These are phyloP conservation scores for Rhopalosiphum maidis DNA, from an alignment of 1,140 invertebrate genomes.

Conservation along the genomic window DNA sequence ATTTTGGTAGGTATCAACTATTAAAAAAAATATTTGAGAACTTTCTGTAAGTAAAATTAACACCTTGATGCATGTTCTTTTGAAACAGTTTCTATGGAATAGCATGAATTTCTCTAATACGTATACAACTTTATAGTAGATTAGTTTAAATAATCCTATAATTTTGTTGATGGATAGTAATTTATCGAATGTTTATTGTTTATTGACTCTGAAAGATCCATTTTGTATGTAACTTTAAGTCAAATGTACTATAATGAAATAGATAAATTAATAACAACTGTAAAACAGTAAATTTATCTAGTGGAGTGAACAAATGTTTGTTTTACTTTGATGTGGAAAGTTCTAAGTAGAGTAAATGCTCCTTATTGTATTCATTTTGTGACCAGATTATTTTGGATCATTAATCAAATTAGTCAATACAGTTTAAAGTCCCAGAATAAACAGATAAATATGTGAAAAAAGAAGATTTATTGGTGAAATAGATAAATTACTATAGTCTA, in stretches of 20 bases:
- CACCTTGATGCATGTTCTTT: background rate
- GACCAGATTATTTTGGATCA: background rate
- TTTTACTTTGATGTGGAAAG: background rate
- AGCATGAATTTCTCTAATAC: background rate
- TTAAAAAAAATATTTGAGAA: constrained; percentile 19
- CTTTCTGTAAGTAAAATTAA: background rate
- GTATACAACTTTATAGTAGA: background rate
- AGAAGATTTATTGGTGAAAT: background rate
- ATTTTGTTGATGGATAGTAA: background rate
- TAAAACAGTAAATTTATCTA: background rate
- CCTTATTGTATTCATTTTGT: background rate
- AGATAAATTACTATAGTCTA: background rate
- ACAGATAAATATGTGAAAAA: background rate
- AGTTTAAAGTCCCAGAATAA: background rate
- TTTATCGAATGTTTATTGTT: background rate
- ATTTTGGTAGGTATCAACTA: background rate
- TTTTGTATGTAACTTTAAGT: background rate
- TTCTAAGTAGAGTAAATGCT: background rate
- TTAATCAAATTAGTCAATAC: background rate
- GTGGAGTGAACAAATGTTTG: background rate
- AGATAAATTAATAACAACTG: background rate
- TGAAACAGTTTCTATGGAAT: background rate
- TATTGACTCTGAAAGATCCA: background rate
- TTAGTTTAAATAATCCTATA: background rate
- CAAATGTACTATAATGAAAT: background rate